phyloP scores from a whole-genome alignment of 2,797 vertebrate genomes.

The Sebastes reedi region DNA sequence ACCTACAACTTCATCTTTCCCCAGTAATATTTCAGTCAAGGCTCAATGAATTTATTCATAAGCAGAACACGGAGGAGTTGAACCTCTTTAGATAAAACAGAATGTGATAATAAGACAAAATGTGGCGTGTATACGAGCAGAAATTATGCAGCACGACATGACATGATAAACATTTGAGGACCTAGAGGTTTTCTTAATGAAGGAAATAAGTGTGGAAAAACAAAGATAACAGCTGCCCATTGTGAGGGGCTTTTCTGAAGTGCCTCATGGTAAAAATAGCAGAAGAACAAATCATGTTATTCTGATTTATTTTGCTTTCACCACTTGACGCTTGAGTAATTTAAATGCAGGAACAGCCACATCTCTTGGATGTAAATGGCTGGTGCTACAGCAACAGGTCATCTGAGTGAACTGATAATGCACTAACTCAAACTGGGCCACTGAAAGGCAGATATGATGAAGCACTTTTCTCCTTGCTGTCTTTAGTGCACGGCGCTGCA shows the following conservation, averaged over 20 bases:
- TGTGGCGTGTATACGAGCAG: background rate
- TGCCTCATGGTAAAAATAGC: background rate
- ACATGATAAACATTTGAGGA: background rate
- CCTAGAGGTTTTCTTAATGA: background rate
- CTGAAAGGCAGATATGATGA: slow-evolving; percentile 43
- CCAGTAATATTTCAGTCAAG: background rate
- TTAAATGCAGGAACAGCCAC: slow-evolving; percentile 3
- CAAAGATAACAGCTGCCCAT: background rate
- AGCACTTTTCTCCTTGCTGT: slow-evolving; percentile 36
- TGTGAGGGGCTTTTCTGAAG: background rate
- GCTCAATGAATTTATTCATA: slow-evolving; percentile 1
- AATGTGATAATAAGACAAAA: background rate
- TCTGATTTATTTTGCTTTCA: background rate
- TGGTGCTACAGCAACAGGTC: slow-evolving; percentile 29
- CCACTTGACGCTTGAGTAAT: background rate
- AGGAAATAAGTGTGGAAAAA: background rate
- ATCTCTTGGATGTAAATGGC: background rate
- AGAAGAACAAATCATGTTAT: background rate
- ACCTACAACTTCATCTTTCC: background rate
- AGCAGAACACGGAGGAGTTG: background rate
- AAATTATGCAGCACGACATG: background rate
- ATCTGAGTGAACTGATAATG: background rate
- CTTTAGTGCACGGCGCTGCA: slow-evolving; percentile 25
- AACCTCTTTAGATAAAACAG: background rate
- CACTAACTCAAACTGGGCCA: slow-evolving; percentile 8